phyloP scores from a whole-genome alignment of 2,888 invertebrate species.

The Yponomeuta plumbellus region DNA sequence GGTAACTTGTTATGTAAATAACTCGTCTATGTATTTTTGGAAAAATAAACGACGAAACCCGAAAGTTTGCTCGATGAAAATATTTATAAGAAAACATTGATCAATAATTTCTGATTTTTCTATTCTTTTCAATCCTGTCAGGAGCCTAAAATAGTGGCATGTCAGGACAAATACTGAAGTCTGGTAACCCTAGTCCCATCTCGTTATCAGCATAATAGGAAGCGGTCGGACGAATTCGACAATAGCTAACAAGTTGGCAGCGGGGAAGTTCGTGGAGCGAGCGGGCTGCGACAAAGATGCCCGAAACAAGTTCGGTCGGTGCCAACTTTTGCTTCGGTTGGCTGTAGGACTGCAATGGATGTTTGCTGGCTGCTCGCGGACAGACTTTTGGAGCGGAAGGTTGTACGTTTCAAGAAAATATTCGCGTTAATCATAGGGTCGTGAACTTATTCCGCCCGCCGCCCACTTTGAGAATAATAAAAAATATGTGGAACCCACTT shows the following conservation, averaged over 20 bases:
- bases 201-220: constrained; percentile 10
- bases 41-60: too few species aligned
- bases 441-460: too few species aligned
- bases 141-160: too few species aligned
- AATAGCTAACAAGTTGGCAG: constrained; percentile 15
- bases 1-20: too few species aligned
- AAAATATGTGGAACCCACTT: too few species aligned
- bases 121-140: too few species aligned
- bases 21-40: too few species aligned
- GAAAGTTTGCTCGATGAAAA: too few species aligned
- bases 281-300: constrained; percentile 1
- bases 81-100: too few species aligned
- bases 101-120: too few species aligned
- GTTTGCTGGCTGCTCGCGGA: not conserved
- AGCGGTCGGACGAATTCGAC: constrained; percentile 15
- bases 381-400: not conserved
- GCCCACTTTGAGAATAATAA: too few species aligned
- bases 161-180: too few species aligned
- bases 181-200: not conserved
- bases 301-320: not conserved
- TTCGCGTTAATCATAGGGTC: not conserved
- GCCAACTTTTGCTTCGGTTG: not conserved
- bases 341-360: not conserved
- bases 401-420: not conserved
- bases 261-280: constrained; percentile 3